These are phyloP conservation scores for Cydia fagiglandana DNA, from an alignment of 1,140 invertebrate genomes.

Conservation along the genomic window DNA sequence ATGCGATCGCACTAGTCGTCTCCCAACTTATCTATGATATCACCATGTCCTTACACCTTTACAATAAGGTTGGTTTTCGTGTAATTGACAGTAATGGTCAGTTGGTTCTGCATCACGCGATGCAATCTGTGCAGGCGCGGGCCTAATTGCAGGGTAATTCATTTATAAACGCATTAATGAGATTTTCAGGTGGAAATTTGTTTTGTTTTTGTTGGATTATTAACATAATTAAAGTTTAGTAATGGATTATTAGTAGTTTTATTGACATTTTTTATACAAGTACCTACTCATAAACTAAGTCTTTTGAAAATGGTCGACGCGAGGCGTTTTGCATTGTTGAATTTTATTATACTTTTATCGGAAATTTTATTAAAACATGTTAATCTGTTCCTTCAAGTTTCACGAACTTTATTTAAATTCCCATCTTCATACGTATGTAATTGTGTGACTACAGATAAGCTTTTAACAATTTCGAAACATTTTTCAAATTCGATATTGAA, in stretches of 20 bases:
- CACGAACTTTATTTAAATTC: too few species aligned
- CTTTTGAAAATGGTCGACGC: too few species aligned
- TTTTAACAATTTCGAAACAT: too few species aligned
- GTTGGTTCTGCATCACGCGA: slow-evolving; percentile 36
- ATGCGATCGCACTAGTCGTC: slow-evolving; percentile 4
- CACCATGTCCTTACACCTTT: background rate
- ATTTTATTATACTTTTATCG: too few species aligned
- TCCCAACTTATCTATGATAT: background rate
- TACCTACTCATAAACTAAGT: too few species aligned
- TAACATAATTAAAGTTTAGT: background rate
- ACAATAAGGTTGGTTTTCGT: background rate
- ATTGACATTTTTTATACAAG: too few species aligned
- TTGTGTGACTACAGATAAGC: too few species aligned
- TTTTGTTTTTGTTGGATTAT: background rate
- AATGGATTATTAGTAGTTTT: background rate
- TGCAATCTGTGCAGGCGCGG: slow-evolving; percentile 51
- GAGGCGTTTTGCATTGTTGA: too few species aligned
- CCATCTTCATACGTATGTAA: too few species aligned
- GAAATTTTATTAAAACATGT: too few species aligned
- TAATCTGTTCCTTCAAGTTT: too few species aligned
- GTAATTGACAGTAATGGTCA: background rate
- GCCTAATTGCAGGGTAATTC: slow-evolving; percentile 35
- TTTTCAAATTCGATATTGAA: too few species aligned
- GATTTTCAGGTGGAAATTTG: slow-evolving; percentile 11
- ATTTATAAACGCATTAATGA: slow-evolving; percentile 24